A percentile compares a stretch with the other conserved stretches of the same genome.
phyloP scores from a whole-genome alignment of 92 coral and sea anemone species.

The Desmophyllum pertusum region DNA sequence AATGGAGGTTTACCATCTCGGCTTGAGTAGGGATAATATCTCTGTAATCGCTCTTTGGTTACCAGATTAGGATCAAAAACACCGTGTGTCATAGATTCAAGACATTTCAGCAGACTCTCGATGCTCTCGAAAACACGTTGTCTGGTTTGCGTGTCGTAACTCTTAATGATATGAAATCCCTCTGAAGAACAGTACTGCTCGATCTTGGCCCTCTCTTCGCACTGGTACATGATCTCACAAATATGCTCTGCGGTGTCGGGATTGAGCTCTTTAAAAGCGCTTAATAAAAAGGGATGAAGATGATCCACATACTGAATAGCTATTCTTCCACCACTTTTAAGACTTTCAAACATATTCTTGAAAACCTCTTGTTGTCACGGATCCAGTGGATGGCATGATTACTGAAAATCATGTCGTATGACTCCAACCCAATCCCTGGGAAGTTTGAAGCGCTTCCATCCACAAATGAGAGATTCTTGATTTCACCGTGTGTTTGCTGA shows the following conservation, averaged over 20 bases:
- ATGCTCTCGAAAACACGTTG: background rate
- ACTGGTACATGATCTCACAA: background rate
- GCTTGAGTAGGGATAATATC: background rate
- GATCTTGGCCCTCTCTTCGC: background rate
- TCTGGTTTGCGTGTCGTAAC: background rate
- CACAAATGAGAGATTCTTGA: conserved; percentile 16
- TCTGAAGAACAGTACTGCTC: background rate
- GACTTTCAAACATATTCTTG: too few species aligned
- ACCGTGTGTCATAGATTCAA: background rate
- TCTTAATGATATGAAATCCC: background rate
- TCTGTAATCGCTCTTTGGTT: conserved; percentile 7
- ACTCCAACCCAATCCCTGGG: conserved; percentile 26
- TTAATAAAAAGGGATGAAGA: background rate
- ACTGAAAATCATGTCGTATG: conserved; percentile 8
- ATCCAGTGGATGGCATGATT: background rate
- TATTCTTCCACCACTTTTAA: too few species aligned
- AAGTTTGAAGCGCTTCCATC: conserved; percentile 12
- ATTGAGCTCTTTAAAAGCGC: background rate
- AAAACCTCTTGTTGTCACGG: too few species aligned
- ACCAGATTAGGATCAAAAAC: background rate
- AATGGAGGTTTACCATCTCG: background rate
- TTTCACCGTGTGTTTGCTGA: background rate
- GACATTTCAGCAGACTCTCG: background rate
- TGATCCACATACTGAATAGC: background rate
- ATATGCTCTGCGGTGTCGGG: background rate